A percentile compares a stretch with the other conserved stretches of the same genome.
Evolutionary conservation across 2,797 vertebrate genomes (phyloP).

Genomic region (Megaceryle alcyon): DNA sequence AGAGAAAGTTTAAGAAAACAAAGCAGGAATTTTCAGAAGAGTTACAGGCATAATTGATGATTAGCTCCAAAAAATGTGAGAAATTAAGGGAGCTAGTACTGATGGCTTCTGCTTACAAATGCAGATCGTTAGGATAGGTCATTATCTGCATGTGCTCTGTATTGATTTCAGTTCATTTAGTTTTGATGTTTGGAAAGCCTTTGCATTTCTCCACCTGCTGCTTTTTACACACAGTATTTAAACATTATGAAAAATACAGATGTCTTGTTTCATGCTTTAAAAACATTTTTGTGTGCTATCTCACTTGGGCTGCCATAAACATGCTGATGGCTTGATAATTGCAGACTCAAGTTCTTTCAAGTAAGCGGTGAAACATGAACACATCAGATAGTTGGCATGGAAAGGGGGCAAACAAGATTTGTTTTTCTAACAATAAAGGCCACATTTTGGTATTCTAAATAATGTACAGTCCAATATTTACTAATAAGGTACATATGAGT

Average conservation of each 20-base stretch:
- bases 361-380: background rate
- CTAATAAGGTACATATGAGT: background rate
- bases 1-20: background rate
- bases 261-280: background rate
- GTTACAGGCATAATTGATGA: background rate
- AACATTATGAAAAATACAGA: background rate
- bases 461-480: background rate
- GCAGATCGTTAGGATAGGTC: background rate
- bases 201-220: background rate
- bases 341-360: background rate
- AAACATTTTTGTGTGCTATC: background rate
- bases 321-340: background rate
- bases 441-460: background rate
- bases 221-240: background rate
- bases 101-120: background rate
- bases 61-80: background rate
- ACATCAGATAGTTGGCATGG: background rate
- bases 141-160: background rate
- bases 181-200: background rate
- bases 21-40: background rate
- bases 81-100: background rate
- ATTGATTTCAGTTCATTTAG: background rate
- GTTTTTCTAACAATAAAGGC: background rate
- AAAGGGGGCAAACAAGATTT: background rate
- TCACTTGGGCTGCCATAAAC: background rate